Conservation (phyloP, 2,797 vertebrate species). For the Pteropus rufus region DNA sequence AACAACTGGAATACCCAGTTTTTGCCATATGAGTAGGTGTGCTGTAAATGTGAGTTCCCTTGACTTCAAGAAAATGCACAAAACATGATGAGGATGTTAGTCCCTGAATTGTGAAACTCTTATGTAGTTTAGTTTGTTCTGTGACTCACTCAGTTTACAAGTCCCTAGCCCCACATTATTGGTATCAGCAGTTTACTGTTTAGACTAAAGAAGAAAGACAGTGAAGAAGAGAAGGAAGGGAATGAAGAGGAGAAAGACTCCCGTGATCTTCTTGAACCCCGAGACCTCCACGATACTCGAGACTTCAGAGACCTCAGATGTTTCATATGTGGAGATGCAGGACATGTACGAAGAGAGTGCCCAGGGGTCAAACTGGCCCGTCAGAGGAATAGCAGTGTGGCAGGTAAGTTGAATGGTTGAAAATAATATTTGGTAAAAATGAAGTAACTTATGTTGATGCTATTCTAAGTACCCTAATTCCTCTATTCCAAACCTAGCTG, state of each 20-base stretch:
- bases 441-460: constrained; percentile 14
- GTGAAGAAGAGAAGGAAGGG: constrained; percentile 95
- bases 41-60: background rate
- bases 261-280: constrained; percentile 62
- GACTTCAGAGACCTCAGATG: constrained; percentile 95
- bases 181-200: constrained; percentile 76
- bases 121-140: constrained; percentile 47
- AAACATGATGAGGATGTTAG: background rate
- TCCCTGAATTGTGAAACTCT: constrained; percentile 9
- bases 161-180: constrained; percentile 74
- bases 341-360: constrained; percentile 96
- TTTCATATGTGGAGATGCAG: constrained; percentile 96
- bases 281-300: constrained; percentile 87
- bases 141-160: constrained; percentile 55
- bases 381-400: constrained; percentile 86
- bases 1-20: background rate
- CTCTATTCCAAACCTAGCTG: background rate
- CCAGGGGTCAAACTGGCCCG: constrained; percentile 95
- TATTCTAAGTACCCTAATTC: background rate
- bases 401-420: constrained; percentile 76
- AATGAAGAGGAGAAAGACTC: constrained; percentile 91
- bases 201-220: constrained; percentile 96
- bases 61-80: constrained; percentile 14
- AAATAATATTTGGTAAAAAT: background rate
- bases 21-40: constrained; percentile 6